Percentiles rank a stretch among this genome's conserved stretches.
phyloP scores from a whole-genome alignment of 2,888 invertebrate genomes.

The Cephus sareptanus region DNA sequence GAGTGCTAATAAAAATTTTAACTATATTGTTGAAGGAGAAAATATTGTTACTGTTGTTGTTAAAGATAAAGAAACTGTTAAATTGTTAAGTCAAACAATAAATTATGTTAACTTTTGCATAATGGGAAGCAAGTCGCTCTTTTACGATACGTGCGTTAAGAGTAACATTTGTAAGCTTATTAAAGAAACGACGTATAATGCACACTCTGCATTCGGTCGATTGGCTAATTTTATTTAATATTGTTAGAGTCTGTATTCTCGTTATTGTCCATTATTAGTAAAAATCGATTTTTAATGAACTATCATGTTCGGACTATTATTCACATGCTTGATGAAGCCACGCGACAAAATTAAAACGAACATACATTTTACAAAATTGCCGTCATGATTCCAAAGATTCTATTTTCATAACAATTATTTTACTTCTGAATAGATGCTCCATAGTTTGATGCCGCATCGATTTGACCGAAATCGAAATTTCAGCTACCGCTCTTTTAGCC shows the following conservation, averaged over 20 bases:
- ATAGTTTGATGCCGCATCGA: too few relatives aligned
- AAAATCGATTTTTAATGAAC: too few relatives aligned
- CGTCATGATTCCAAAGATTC: too few relatives aligned
- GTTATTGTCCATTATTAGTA: too few relatives aligned
- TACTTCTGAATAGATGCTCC: too few relatives aligned
- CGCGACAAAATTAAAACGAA: too few relatives aligned
- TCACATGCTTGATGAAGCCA: too few relatives aligned
- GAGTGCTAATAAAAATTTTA: slow-evolving; percentile 25
- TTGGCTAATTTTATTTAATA: not conserved
- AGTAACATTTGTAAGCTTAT: not conserved
- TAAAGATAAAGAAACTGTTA: slow-evolving; percentile 55
- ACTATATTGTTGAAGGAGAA: slow-evolving; percentile 47
- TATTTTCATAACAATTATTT: too few relatives aligned
- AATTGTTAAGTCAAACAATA: slow-evolving; percentile 44
- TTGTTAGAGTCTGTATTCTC: not conserved
- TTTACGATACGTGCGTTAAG: not conserved
- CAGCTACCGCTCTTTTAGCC: too few relatives aligned
- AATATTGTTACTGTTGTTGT: slow-evolving; percentile 60
- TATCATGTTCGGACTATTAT: too few relatives aligned
- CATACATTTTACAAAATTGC: too few relatives aligned
- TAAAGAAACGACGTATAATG: not conserved
- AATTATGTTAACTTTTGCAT: slow-evolving; percentile 10
- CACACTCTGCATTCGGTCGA: not conserved
- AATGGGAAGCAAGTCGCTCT: not conserved
- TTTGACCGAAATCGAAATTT: too few relatives aligned